Base-by-base conservation (phyloP, 2,888 invertebrate species). In the Brenthis daphne region DNA sequence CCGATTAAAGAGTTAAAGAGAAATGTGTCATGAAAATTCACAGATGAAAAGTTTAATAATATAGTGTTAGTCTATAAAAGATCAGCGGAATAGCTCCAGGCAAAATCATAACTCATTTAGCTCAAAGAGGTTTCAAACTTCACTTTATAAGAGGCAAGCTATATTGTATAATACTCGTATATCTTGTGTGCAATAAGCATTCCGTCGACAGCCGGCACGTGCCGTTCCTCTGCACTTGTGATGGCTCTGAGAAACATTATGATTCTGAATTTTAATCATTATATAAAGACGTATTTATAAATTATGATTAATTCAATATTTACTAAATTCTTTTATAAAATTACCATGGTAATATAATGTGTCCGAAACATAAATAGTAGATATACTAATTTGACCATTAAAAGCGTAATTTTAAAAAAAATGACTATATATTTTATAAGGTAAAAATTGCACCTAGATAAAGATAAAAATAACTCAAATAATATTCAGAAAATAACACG, bases 141-240 rank as follows among this genome's bases (percentile, higher is more conserved):
- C 77, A 72, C 76, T 78, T 83, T 83, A 56, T 65, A 77, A 60
- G 60, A 60, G 74, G 74, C 81, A 77, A 86, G 86, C 85, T 87
- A 85, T 85, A 82, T 83, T 82, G 84, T 63, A 63, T 43, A 54
- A 43, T 63, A 54, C 85, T 60, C 29, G 60, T 50, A 50, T 60
- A 88, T 87, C 86, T 86, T 86, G 84, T 84, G 85, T 84, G 86
- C 83, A 88, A 88, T 88, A 88, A 88, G 87, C 87, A 87, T 87
- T 82, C 79, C 82, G 81, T 78, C 75, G 80, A 61, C 67, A 61
- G 55, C 60, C 75, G 77, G 85, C 85, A 87, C 88, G 87, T 87
- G 87, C 83, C 78, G 74, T 61, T 55, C 55, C 53, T 55, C 11
- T 55, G 48, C 50, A 55, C 50, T 55, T 60, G 48, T 48, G 47